phyloP scores from a whole-genome alignment of 2,113 vertebrate genomes.

The Camelus dromedarius region DNA sequence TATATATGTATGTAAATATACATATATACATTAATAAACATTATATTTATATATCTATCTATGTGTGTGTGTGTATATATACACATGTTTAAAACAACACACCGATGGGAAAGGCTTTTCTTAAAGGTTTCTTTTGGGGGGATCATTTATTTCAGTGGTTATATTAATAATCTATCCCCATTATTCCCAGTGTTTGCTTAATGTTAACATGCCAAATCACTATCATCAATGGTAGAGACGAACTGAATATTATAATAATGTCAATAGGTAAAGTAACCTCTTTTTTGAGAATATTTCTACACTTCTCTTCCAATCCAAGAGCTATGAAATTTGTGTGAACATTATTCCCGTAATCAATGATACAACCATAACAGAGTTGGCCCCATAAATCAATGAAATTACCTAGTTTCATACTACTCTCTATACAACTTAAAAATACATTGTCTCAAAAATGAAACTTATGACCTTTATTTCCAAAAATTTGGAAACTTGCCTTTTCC shows the following conservation, averaged over 20 bases:
- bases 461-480: not conserved
- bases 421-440: constrained; percentile 12
- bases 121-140: not conserved
- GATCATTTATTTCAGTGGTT: not conserved
- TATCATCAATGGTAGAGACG: not conserved
- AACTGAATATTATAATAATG: not conserved
- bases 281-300: constrained; percentile 2
- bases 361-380: not conserved
- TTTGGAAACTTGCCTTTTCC: constrained; percentile 24
- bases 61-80: not conserved
- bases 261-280: not conserved
- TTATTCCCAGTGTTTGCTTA: not conserved
- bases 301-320: not conserved
- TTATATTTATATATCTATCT: not conserved
- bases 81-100: not conserved
- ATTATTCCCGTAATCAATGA: not conserved
- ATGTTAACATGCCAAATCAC: not conserved
- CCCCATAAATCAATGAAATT: not conserved
- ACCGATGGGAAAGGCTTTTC: not conserved
- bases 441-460: constrained; percentile 10
- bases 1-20: not conserved
- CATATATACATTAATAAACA: not conserved
- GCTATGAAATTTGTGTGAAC: not conserved
- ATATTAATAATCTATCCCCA: not conserved
- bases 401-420: not conserved